phyloP scores from a whole-genome alignment of 2,113 vertebrate genomes.

The Smithornis capensis region DNA sequence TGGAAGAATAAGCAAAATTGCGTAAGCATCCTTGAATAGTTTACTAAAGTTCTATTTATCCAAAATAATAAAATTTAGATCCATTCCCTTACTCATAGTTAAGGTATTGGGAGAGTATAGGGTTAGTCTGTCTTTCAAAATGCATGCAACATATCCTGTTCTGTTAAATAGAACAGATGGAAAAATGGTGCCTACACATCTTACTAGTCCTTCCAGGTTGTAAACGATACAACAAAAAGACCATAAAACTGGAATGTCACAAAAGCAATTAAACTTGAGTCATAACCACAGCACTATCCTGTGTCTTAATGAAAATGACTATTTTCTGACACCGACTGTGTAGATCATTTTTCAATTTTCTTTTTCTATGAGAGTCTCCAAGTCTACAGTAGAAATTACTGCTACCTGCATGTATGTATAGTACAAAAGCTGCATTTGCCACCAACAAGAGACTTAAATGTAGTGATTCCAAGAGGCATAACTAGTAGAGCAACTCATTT shows the following conservation, averaged over 20 bases:
- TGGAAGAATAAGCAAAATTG: background rate
- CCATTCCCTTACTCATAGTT: background rate
- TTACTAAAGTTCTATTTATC: background rate
- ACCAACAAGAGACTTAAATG: background rate
- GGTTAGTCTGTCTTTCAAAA: background rate
- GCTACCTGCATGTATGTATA: background rate
- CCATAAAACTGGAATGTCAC: background rate
- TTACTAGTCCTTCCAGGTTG: background rate
- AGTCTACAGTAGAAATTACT: background rate
- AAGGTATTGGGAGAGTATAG: background rate
- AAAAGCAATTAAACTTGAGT: background rate
- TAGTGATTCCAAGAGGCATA: background rate
- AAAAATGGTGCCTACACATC: background rate
- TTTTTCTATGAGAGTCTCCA: background rate
- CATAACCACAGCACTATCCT: background rate
- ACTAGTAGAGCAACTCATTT: background rate
- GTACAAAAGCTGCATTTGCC: background rate
- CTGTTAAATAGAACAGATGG: background rate
- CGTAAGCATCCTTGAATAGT: background rate
- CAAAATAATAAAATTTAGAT: background rate
- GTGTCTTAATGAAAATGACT: background rate
- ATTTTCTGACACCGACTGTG: background rate
- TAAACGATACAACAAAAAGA: background rate
- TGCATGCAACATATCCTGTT: background rate
- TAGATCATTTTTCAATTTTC: background rate